Conservation (phyloP, 2,888 invertebrate genomes). For the Drosophila monieri region DNA sequence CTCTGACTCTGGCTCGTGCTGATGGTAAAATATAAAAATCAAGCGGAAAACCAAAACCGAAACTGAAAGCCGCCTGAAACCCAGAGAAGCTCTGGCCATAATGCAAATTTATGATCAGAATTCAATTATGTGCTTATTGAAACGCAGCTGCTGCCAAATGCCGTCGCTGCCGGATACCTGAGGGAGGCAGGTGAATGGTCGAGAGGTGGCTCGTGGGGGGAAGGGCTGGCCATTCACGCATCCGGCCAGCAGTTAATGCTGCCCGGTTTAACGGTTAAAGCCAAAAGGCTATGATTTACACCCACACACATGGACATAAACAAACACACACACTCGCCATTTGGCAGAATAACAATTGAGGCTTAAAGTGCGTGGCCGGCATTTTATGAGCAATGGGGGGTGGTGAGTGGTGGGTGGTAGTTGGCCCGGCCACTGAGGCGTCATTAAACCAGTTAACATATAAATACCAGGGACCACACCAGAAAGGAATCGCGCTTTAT, state of each 20-base stretch:
- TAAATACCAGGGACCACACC: slow-evolving; percentile 63
- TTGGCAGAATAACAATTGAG: slow-evolving; percentile 55
- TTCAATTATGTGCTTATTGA: slow-evolving; percentile 81
- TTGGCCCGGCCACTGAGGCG: slow-evolving; percentile 55
- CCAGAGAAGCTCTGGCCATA: slow-evolving; percentile 63
- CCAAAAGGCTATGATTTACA: slow-evolving; percentile 77
- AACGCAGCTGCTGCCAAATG: slow-evolving; percentile 71
- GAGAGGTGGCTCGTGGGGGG: too few relatives aligned
- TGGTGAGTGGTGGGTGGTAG: slow-evolving; percentile 6
- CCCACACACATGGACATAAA: slow-evolving; percentile 33
- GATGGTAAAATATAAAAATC: slow-evolving; percentile 46
- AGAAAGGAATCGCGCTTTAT: slow-evolving; percentile 21
- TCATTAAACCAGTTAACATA: slow-evolving; percentile 78
- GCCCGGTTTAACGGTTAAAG: slow-evolving; percentile 76
- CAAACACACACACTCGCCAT: slow-evolving; percentile 6
- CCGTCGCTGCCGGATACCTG: slow-evolving; percentile 50
- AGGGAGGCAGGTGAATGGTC: slow-evolving; percentile 4
- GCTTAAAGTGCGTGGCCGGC: slow-evolving; percentile 73
- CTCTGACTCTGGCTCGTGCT: slow-evolving; percentile 10
- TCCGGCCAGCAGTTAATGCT: slow-evolving; percentile 70
- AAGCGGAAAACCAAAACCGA: slow-evolving; percentile 45
- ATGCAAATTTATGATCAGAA: slow-evolving; percentile 79
- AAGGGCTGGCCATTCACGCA: slow-evolving; percentile 45
- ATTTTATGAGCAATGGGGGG: slow-evolving; percentile 55
- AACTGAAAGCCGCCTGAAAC: slow-evolving; percentile 67